Conservation (phyloP, 2,113 vertebrate genomes). For the Gopherus flavomarginatus region DNA sequence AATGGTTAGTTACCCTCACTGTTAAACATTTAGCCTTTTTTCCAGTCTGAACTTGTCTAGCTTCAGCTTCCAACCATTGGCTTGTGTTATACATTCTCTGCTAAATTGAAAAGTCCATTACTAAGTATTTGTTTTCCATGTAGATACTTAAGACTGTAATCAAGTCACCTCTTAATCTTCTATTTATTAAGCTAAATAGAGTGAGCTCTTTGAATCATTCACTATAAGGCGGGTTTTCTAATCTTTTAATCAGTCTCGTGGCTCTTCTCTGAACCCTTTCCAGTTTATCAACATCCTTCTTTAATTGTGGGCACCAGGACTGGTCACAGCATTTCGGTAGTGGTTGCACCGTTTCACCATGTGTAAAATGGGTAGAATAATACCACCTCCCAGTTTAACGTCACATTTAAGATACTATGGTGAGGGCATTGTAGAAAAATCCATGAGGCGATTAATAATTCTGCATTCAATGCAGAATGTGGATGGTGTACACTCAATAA, state of each 20-base stretch:
- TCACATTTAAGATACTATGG: neutral
- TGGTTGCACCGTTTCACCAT: neutral
- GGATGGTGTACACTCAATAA: neutral
- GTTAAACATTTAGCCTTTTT: neutral
- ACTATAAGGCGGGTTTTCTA: neutral
- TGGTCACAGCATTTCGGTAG: neutral
- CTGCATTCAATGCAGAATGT: neutral
- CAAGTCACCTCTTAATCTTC: neutral
- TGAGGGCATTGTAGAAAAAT: neutral
- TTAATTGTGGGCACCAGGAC: neutral
- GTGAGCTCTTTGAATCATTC: neutral
- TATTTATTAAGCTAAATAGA: neutral
- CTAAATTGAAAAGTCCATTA: neutral
- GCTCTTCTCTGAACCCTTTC: neutral
- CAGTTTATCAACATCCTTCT: neutral
- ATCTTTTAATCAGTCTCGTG: neutral
- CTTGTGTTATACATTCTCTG: neutral
- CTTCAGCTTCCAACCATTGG: neutral
- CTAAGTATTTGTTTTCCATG: neutral
- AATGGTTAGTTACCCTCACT: neutral
- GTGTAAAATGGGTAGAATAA: neutral
- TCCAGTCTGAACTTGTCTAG: neutral
- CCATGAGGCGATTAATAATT: neutral
- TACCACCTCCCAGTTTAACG: neutral
- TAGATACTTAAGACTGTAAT: neutral